Evolutionary conservation across 1,140 invertebrate species (phyloP).

Genomic region (Caenorhabditis remanei): DNA sequence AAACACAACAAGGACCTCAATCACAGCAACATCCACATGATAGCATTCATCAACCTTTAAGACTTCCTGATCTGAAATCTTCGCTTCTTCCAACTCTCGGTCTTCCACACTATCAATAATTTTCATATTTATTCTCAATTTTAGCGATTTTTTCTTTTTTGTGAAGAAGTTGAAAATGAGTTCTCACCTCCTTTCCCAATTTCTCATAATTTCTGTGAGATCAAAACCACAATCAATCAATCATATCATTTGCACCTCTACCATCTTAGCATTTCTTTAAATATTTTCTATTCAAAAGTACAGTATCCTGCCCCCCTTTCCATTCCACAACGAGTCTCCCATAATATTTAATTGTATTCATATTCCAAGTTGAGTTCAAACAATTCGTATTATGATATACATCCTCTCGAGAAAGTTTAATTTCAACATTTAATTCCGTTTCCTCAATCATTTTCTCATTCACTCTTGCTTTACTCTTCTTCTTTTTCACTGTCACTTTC

Average conservation of each 20-base stretch:
- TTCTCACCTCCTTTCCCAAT: not conserved
- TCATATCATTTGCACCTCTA: slow-evolving; percentile 36
- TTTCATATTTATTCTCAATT: slow-evolving; percentile 46
- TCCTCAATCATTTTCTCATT: not conserved
- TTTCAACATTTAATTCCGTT: not conserved
- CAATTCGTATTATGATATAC: not conserved
- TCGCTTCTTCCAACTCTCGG: slow-evolving; percentile 16
- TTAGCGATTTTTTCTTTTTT: not conserved
- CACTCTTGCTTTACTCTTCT: not conserved
- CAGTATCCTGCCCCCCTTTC: not conserved
- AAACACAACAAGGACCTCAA: not conserved
- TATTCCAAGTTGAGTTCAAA: slow-evolving; percentile 7
- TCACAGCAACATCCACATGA: slow-evolving; percentile 13
- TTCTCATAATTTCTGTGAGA: not conserved
- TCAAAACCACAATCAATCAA: not conserved
- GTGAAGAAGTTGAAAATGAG: not conserved
- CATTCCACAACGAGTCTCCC: slow-evolving; percentile 35
- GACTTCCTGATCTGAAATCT: slow-evolving; percentile 36
- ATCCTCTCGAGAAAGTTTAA: not conserved
- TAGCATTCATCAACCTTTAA: slow-evolving; percentile 23
- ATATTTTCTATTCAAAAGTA: not conserved
- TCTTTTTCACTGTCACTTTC: slow-evolving; percentile 10
- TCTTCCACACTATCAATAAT: slow-evolving; percentile 28
- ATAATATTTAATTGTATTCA: slow-evolving; percentile 42
- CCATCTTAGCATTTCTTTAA: slow-evolving; percentile 15